phyloP scores from a whole-genome alignment of 2,888 invertebrate genomes.

The Orthonevra nobilis region DNA sequence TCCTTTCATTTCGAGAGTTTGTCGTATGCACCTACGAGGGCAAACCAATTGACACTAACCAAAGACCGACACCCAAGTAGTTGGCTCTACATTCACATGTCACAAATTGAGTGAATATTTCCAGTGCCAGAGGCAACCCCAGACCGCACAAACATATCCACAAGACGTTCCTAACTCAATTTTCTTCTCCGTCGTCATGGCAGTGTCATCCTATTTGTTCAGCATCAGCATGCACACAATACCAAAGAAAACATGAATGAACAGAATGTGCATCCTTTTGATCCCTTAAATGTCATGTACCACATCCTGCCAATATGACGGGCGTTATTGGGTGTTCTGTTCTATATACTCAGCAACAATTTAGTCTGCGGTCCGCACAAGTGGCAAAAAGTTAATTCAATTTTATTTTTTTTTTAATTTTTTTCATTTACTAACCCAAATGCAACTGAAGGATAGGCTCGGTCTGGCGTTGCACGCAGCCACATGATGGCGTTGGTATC shows the following conservation, averaged over 20 bases:
- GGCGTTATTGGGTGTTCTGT: constrained; percentile 1
- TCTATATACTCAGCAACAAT: too few relatives aligned
- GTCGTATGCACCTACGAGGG: constrained; percentile 6
- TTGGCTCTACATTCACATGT: background rate
- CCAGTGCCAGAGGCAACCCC: too few relatives aligned
- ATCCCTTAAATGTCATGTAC: constrained; percentile 46
- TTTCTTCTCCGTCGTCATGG: constrained; percentile 38
- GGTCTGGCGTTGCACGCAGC: background rate
- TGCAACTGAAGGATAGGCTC: too few relatives aligned
- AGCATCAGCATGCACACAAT: background rate
- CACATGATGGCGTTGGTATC: background rate
- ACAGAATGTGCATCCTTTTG: constrained; percentile 50
- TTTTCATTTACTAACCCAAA: constrained; percentile 1
- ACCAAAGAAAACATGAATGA: constrained; percentile 5
- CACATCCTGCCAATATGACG: constrained; percentile 30
- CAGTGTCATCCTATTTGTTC: constrained; percentile 1
- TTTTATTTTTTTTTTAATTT: constrained; percentile 13
- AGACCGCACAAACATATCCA: constrained; percentile 1
- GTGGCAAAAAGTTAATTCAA: constrained; percentile 54
- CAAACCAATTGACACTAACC: constrained; percentile 39
- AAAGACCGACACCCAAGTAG: background rate
- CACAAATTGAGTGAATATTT: too few relatives aligned
- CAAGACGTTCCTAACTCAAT: constrained; percentile 44
- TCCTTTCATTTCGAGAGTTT: too few relatives aligned
- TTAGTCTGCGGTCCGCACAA: constrained; percentile 45